Conservation (phyloP, 2,797 vertebrate species). For the Pangasius mekongensis region DNA sequence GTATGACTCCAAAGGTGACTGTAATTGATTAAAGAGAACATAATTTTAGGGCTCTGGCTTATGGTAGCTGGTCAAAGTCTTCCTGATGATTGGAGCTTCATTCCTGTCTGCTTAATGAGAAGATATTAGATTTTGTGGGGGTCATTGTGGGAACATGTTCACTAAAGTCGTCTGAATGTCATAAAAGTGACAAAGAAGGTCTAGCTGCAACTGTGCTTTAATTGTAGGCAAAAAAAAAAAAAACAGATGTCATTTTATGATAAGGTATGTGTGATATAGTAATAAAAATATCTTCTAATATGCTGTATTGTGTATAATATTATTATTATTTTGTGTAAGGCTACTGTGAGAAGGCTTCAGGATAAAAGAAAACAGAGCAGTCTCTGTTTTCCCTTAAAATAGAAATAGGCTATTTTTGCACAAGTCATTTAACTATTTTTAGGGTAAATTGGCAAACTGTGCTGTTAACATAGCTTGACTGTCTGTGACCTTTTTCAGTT, state of each 20-base stretch:
- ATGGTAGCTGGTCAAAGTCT: slow-evolving; percentile 66
- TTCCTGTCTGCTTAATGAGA: slow-evolving; percentile 77
- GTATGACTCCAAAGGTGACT: slow-evolving; percentile 73
- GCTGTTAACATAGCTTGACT: background rate
- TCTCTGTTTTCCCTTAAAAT: background rate
- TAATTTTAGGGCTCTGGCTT: slow-evolving; percentile 67
- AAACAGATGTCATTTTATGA: slow-evolving; percentile 69
- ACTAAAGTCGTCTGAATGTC: slow-evolving; percentile 78
- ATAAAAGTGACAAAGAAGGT: slow-evolving; percentile 76
- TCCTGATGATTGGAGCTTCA: slow-evolving; percentile 54
- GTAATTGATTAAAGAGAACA: slow-evolving; percentile 80
- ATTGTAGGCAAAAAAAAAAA: slow-evolving; percentile 55
- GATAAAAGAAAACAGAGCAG: background rate
- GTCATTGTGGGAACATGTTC: slow-evolving; percentile 68
- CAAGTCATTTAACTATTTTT: background rate
- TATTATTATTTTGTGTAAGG: background rate
- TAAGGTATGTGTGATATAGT: slow-evolving; percentile 72
- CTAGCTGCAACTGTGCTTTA: slow-evolving; percentile 65
- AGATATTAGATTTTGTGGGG: slow-evolving; percentile 68
- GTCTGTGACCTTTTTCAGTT: background rate
- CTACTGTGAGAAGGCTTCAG: background rate
- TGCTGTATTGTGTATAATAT: background rate
- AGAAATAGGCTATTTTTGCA: background rate
- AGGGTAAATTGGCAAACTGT: background rate
- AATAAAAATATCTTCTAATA: background rate